Evolutionary conservation across 2,888 invertebrate species (phyloP), one percentile per base, ranked within the genome.

Genomic region (Oegoconia quadripuncta): DNA sequence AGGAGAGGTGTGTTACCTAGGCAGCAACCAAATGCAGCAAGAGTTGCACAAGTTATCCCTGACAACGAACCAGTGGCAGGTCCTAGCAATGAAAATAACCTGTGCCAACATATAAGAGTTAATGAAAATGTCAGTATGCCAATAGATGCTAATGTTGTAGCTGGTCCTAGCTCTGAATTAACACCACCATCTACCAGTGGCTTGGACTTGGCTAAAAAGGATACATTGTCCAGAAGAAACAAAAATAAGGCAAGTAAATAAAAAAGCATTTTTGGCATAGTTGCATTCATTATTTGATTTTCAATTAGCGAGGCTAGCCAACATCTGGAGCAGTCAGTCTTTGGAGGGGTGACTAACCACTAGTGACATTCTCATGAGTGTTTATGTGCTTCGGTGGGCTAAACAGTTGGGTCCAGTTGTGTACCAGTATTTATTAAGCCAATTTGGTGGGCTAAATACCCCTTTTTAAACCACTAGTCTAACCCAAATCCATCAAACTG

Each of bases 1-100:
- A 89, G 90, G 50, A 84, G 91, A 55, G 93, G 93, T 29, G 80
- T 87, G 4, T 64, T 91, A 37, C 84, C 86, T 16, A 65, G 86
- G 46, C 76, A 83, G 43, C 59, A 61, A 44, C 43, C 57, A 32
- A 65, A 66, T 45, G 45, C 52, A 39, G 52, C 55, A 39, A 72
- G 69, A 43, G 69, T 60, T 50, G 64, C 60, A 37, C 62, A 63
- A 48, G 46, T 42, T 2, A 66, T 67, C 51, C 40, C 51, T 27
- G 64, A 52, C 41, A 62, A 65, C 57, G 83, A 84, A 45, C 82
- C 84, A 38, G 53, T 78, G 37, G 75, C 86, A 50, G 86, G 87
- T n/a, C 86, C 86, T n/a, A 86, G 87, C 55, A 75, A 74, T 64
- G 74, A 74, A 46, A 59, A 52, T 37, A 57, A 52, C 27, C 59